These are phyloP conservation scores for Lomographa bimaculata DNA, from an alignment of 2,888 invertebrate genomes.

Conservation along the genomic window DNA sequence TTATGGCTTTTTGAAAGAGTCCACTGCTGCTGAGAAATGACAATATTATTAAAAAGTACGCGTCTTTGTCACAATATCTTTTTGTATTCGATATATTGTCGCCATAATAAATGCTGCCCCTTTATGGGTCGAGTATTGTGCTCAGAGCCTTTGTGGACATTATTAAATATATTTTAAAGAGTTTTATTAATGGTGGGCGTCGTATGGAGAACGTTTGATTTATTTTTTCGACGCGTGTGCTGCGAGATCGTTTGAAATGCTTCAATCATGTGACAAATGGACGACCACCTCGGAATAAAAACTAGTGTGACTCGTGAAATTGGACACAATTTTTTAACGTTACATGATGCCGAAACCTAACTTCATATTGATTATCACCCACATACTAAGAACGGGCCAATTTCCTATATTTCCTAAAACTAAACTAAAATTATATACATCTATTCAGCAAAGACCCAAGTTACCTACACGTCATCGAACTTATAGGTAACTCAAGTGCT, in stretches of 20 bases:
- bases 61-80: constrained; percentile 83
- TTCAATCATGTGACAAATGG: constrained; percentile 64
- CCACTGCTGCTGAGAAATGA: constrained; percentile 84
- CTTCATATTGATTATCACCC: too few relatives aligned
- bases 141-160: constrained; percentile 78
- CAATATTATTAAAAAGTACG: constrained; percentile 84
- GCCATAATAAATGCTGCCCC: constrained; percentile 82
- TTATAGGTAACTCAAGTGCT: too few relatives aligned
- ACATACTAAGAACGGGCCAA: too few relatives aligned
- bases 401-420: too few relatives aligned
- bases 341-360: too few relatives aligned
- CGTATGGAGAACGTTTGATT: constrained; percentile 76
- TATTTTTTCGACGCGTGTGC: constrained; percentile 84
- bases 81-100: constrained; percentile 83
- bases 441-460: too few relatives aligned
- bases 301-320: background rate
- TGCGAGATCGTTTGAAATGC: constrained; percentile 60
- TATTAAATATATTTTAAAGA: constrained; percentile 84
- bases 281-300: constrained; percentile 28
- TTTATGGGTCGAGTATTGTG: constrained; percentile 79
- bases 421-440: too few relatives aligned
- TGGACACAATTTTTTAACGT: background rate
- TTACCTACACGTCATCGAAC: too few relatives aligned
- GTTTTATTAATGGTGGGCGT: constrained; percentile 83
- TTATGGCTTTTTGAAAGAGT: constrained; percentile 84